A percentile compares a stretch with the other conserved stretches of the same genome.
phyloP scores from a whole-genome alignment of 1,140 invertebrate species.

The Neodiprion fabricii region DNA sequence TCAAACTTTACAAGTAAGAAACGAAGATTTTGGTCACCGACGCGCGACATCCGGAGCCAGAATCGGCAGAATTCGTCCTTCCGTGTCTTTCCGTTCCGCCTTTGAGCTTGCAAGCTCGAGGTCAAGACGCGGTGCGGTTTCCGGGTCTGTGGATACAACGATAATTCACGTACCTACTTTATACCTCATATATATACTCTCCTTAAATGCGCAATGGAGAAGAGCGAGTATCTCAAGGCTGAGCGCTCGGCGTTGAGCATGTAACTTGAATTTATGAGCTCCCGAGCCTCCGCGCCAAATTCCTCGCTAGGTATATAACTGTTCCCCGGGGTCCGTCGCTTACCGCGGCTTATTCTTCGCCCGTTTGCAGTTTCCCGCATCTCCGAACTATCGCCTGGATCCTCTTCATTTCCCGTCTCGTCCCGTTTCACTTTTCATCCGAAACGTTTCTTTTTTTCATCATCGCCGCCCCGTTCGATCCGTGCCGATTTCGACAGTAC shows the following conservation, averaged over 20 bases:
- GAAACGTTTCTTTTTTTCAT: too few relatives aligned
- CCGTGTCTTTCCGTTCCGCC: too few relatives aligned
- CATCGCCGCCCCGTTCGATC: too few relatives aligned
- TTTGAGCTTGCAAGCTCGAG: too few relatives aligned
- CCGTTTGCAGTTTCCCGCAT: not conserved
- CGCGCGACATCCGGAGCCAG: too few relatives aligned
- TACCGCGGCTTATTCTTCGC: conserved; percentile 25
- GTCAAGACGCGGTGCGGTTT: too few relatives aligned
- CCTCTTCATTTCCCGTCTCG: too few relatives aligned
- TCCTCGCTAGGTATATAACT: conserved; percentile 34
- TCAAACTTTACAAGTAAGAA: too few relatives aligned
- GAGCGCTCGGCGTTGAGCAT: conserved; percentile 22
- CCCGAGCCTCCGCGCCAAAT: conserved; percentile 41
- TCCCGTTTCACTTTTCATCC: too few relatives aligned
- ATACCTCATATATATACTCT: not conserved
- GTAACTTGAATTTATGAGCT: conserved; percentile 49
- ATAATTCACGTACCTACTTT: not conserved
- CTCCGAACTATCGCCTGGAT: not conserved
- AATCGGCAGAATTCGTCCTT: too few relatives aligned
- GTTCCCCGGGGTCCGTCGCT: conserved; percentile 42
- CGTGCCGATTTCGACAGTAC: too few relatives aligned
- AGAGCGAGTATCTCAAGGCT: not conserved
- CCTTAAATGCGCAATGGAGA: not conserved
- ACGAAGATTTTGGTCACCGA: too few relatives aligned
- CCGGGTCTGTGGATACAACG: not conserved